These are phyloP conservation scores for Hirtodrosophila trivittata DNA, from an alignment of 2,888 invertebrate genomes.

Conservation along the genomic window DNA sequence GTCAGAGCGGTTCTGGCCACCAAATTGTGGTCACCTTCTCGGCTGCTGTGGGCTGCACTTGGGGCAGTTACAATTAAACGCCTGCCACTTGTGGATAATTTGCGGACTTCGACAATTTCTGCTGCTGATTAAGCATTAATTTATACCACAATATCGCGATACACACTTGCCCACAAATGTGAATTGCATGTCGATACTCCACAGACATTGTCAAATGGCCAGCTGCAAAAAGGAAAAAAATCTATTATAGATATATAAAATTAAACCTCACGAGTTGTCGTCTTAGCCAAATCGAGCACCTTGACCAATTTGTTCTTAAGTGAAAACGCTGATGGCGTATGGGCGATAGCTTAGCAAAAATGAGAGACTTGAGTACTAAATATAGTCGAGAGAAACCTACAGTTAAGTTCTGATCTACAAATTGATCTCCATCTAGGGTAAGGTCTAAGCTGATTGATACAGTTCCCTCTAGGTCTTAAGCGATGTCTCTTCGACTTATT, in stretches of 20 bases:
- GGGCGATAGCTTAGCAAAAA: conserved; percentile 44
- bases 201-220: conserved; percentile 49
- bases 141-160: conserved; percentile 45
- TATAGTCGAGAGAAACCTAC: too few relatives aligned
- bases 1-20: conserved; percentile 18
- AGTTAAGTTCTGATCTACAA: too few relatives aligned
- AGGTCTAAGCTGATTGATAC: too few relatives aligned
- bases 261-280: conserved; percentile 54
- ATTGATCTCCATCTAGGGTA: too few relatives aligned
- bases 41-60: conserved; percentile 54
- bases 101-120: conserved; percentile 72
- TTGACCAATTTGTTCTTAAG: conserved; percentile 67
- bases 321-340: conserved; percentile 55
- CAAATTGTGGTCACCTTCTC: conserved; percentile 33
- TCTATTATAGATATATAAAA: conserved; percentile 3
- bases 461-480: too few relatives aligned
- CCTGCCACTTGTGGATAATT: conserved; percentile 71
- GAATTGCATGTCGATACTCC: conserved; percentile 55
- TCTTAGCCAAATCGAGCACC: conserved; percentile 55
- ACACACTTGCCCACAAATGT: conserved; percentile 32
- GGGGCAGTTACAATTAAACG: conserved; percentile 75
- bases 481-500: too few relatives aligned
- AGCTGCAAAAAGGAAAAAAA: conserved; percentile 36
- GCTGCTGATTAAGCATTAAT: conserved; percentile 77
- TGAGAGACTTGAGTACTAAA: too few relatives aligned